These are phyloP conservation scores for Arctocebus calabarensis DNA, from an alignment of 2,797 vertebrate species.

Conservation along the genomic window DNA sequence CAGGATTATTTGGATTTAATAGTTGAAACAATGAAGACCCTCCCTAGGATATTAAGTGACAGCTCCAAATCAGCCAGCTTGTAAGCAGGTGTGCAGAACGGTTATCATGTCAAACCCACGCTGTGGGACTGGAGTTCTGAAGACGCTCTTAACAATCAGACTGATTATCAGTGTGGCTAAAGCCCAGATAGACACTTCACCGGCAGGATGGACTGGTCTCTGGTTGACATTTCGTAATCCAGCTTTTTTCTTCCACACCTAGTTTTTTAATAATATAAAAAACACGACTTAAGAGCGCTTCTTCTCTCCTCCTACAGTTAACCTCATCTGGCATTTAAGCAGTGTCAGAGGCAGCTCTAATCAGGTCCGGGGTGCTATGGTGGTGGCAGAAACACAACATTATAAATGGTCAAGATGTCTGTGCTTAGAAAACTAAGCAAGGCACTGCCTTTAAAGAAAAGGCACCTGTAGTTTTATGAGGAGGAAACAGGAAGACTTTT, in stretches of 20 bases:
- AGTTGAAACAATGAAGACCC: conserved; percentile 21
- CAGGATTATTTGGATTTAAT: neutral
- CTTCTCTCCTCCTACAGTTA: conserved; percentile 43
- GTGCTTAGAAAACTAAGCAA: conserved; percentile 24
- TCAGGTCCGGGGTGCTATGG: accelerated
- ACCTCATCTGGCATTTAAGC: conserved; percentile 62
- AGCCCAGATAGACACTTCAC: conserved; percentile 43
- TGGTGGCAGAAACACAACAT: neutral
- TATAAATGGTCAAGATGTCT: conserved; percentile 39
- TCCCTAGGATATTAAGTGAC: neutral
- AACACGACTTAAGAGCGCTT: neutral
- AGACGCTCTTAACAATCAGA: conserved; percentile 51
- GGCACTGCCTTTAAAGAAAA: conserved; percentile 67
- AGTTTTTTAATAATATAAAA: conserved; percentile 50
- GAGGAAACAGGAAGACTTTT: conserved; percentile 46
- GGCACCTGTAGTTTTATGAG: neutral
- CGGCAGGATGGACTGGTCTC: conserved; percentile 18
- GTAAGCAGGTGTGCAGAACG: neutral
- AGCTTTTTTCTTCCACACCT: conserved; percentile 1
- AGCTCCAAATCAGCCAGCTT: neutral
- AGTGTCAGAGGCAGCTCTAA: conserved; percentile 61
- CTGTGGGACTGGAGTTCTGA: neutral
- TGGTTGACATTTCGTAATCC: conserved; percentile 34
- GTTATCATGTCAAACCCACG: conserved; percentile 28
- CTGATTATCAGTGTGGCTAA: conserved; percentile 69